Conservation (phyloP, 2,797 vertebrate species). For the Neomorphus geoffroyi region DNA sequence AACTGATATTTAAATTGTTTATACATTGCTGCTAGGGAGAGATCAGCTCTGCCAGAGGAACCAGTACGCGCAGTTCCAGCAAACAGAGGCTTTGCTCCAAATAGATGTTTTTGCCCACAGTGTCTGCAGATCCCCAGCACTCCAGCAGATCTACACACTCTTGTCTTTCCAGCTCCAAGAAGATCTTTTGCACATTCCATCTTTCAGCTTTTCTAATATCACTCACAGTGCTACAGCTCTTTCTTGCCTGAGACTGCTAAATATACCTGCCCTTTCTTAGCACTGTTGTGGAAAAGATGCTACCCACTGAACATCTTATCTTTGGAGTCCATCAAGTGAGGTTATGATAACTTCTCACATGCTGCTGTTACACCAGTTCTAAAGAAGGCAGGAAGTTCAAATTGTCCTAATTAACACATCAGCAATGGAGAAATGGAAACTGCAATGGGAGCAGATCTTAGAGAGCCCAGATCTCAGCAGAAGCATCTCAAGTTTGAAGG, state of each 20-base stretch:
- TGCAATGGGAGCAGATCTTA: neutral
- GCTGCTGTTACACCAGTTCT: neutral
- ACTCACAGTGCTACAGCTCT: neutral
- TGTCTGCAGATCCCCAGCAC: neutral
- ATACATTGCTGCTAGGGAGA: neutral
- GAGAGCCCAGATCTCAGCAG: neutral
- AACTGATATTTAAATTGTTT: constrained; percentile 58
- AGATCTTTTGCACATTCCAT: neutral
- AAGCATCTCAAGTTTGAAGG: neutral
- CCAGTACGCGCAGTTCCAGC: neutral
- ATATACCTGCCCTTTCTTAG: neutral
- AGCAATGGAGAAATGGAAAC: neutral
- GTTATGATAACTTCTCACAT: neutral
- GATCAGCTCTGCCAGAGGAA: constrained; percentile 35
- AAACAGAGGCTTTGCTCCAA: constrained; percentile 33
- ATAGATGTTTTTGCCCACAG: neutral
- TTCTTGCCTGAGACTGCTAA: neutral
- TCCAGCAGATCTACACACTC: neutral
- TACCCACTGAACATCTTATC: neutral
- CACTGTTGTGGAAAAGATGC: neutral
- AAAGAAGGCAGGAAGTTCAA: neutral
- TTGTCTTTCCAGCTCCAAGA: neutral
- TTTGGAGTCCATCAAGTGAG: neutral
- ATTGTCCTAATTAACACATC: neutral
- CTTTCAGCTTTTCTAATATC: neutral